phyloP scores from a whole-genome alignment of 2,113 vertebrate genomes.

The Eptesicus fuscus region DNA sequence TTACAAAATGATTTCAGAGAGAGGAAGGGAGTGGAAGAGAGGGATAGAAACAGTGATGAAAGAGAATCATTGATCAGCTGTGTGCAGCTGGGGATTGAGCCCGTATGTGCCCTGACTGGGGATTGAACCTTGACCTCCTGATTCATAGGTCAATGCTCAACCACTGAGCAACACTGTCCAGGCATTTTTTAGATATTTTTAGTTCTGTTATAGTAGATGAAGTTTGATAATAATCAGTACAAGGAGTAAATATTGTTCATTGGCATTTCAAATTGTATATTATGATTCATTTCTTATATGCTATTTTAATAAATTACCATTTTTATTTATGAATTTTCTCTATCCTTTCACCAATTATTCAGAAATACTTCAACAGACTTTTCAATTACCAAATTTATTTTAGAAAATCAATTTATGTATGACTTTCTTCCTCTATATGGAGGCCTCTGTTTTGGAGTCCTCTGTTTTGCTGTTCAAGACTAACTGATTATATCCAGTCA shows the following conservation, averaged over 20 bases:
- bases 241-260: background rate
- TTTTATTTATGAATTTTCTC: background rate
- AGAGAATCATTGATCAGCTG: too few relatives aligned
- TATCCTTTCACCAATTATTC: background rate
- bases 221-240: background rate
- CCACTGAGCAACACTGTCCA: too few relatives aligned
- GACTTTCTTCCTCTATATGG: background rate
- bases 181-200: background rate
- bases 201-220: background rate
- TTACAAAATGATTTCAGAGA: too few relatives aligned
- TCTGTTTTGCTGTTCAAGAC: background rate
- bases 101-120: too few relatives aligned
- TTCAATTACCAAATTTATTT: background rate
- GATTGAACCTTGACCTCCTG: too few relatives aligned
- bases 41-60: too few relatives aligned
- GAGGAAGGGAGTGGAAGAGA: too few relatives aligned
- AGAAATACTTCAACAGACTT: background rate
- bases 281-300: background rate
- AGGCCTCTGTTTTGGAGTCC: background rate
- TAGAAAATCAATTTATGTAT: background rate
- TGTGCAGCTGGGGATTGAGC: too few relatives aligned
- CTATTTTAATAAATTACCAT: background rate
- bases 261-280: background rate
- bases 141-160: too few relatives aligned
- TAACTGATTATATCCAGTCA: background rate